Percentiles rank a stretch among this genome's conserved stretches.
Conservation (phyloP, 2,888 invertebrate genomes). For the Tetheella fluctuosa region DNA sequence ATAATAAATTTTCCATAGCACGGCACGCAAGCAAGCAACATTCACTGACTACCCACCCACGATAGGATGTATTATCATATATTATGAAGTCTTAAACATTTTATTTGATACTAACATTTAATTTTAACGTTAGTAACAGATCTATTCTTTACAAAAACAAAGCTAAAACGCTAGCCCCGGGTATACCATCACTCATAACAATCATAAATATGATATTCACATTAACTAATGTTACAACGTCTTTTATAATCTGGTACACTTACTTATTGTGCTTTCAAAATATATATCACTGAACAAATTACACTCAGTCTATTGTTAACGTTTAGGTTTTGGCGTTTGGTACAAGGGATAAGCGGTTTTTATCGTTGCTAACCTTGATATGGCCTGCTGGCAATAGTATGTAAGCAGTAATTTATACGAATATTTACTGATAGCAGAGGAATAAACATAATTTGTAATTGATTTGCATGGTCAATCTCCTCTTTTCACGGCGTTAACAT, state of each 20-base stretch:
- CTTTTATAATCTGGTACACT: conserved; percentile 70
- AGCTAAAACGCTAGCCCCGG: conserved; percentile 18
- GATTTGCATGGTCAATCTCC: too few species aligned
- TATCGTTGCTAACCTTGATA: neutral
- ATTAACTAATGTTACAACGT: conserved; percentile 71
- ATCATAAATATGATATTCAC: conserved; percentile 45
- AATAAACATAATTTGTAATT: too few species aligned
- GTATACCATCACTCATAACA: conserved; percentile 40
- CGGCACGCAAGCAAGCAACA: neutral
- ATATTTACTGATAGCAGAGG: too few species aligned
- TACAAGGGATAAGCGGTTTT: conserved; percentile 33
- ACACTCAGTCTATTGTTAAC: conserved; percentile 71
- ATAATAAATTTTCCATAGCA: neutral
- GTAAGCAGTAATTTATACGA: neutral
- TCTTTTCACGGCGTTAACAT: too few species aligned
- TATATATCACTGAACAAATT: conserved; percentile 78
- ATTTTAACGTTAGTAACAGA: conserved; percentile 9
- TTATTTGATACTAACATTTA: conserved; percentile 5
- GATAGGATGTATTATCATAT: neutral
- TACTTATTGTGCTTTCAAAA: conserved; percentile 69
- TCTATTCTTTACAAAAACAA: conserved; percentile 12
- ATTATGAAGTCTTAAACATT: neutral
- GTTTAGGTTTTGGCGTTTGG: conserved; percentile 48
- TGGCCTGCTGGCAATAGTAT: neutral
- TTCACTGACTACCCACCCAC: neutral